Conservation (phyloP, 2,113 vertebrate species). For the Cephalopholis sonnerati region DNA sequence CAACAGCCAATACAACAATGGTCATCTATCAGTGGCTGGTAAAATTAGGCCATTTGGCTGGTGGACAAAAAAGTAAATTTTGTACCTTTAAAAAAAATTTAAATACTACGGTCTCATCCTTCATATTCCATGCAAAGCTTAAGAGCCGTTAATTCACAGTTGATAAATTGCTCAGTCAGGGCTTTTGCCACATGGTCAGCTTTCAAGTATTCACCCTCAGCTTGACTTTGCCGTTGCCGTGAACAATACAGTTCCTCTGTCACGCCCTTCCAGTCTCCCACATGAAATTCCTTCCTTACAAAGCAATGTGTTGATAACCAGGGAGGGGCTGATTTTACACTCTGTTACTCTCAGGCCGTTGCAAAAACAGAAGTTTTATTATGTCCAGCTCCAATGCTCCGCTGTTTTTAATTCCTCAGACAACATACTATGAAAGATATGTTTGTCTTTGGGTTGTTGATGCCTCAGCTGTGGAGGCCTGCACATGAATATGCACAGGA, state of each 20-base stretch:
- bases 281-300: constrained; percentile 66
- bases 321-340: constrained; percentile 41
- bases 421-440: background rate
- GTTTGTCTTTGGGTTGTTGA: background rate
- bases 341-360: background rate
- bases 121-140: background rate
- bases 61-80: no score
- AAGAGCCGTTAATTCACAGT: background rate
- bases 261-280: constrained; percentile 48
- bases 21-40: no score
- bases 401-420: background rate
- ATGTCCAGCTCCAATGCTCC: constrained; percentile 7
- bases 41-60: no score
- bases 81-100: background rate
- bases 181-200: constrained; percentile 1
- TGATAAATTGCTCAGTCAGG: background rate
- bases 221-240: constrained; percentile 1
- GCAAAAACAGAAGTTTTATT: constrained; percentile 6
- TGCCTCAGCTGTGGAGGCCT: background rate
- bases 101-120: background rate
- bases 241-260: constrained; percentile 59
- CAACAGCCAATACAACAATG: no score
- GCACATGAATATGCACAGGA: background rate
- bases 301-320: constrained; percentile 24
- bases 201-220: background rate